Conservation (phyloP, 2,797 vertebrate genomes). For the Vireo griseus region DNA sequence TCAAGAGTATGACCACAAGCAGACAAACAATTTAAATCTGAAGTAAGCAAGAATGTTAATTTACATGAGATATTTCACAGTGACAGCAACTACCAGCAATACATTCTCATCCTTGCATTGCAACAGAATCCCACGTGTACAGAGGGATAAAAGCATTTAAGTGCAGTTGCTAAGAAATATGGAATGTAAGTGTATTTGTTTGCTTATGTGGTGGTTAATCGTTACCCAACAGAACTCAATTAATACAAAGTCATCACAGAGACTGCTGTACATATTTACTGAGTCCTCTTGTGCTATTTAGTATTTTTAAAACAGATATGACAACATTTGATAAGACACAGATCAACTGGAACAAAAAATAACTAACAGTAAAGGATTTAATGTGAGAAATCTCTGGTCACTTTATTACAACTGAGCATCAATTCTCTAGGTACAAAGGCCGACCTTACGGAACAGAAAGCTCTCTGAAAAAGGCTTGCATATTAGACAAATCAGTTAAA, state of each 20-base stretch:
- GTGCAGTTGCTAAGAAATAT: not conserved
- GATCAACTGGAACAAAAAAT: not conserved
- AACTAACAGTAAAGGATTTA: not conserved
- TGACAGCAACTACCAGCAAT: accelerated
- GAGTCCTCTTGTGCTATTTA: not conserved
- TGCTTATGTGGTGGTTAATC: not conserved
- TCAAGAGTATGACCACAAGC: not conserved
- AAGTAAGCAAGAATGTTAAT: not conserved
- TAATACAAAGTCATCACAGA: not conserved
- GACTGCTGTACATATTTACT: not conserved
- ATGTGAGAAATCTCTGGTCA: not conserved
- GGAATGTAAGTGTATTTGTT: not conserved
- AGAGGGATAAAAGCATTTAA: not conserved
- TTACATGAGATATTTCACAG: not conserved
- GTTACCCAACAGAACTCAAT: not conserved
- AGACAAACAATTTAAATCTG: not conserved
- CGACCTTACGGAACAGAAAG: not conserved
- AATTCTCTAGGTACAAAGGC: not conserved
- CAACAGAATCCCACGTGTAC: not conserved
- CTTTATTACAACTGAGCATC: not conserved
- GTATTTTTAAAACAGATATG: not conserved
- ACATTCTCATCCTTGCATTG: not conserved
- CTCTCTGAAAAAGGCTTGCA: not conserved
- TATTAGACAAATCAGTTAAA: not conserved
- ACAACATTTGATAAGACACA: not conserved